Evolutionary conservation across 1,140 invertebrate genomes (phyloP).

Genomic region (Sarcophaga peregrina): DNA sequence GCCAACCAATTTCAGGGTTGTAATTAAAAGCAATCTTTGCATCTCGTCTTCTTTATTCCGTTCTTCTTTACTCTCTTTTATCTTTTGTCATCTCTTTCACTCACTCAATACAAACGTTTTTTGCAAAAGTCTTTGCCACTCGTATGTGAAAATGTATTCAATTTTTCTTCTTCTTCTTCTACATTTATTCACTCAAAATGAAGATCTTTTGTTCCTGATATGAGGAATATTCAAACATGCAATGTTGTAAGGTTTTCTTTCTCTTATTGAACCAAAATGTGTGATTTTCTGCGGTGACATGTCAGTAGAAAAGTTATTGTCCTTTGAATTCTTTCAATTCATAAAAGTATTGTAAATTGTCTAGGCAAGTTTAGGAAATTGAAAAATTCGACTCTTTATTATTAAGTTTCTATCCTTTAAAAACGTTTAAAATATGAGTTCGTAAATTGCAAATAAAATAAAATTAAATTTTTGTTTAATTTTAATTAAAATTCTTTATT

Average conservation of each 20-base stretch:
- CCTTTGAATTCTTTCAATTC: neutral
- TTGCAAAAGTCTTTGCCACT: neutral
- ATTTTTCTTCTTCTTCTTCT: neutral
- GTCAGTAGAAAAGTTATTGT: neutral
- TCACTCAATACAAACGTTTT: neutral
- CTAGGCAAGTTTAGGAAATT: no score
- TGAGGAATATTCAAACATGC: neutral
- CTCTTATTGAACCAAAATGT: neutral
- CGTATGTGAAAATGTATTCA: neutral
- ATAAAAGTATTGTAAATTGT: no score
- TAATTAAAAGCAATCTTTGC: conserved; percentile 22
- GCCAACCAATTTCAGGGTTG: conserved; percentile 23
- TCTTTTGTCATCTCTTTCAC: neutral
- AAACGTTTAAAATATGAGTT: no score
- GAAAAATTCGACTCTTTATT: no score
- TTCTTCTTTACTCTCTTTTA: neutral
- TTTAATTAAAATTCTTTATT: no score
- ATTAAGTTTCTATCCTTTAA: no score
- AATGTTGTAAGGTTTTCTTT: neutral
- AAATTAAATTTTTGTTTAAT: no score
- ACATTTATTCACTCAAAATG: neutral
- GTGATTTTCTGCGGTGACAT: neutral
- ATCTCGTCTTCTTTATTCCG: neutral
- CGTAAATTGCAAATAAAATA: no score
- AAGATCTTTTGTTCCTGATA: conserved; percentile 14